Conservation (phyloP, 1,140 invertebrate genomes). For the Drosophila carrolli region DNA sequence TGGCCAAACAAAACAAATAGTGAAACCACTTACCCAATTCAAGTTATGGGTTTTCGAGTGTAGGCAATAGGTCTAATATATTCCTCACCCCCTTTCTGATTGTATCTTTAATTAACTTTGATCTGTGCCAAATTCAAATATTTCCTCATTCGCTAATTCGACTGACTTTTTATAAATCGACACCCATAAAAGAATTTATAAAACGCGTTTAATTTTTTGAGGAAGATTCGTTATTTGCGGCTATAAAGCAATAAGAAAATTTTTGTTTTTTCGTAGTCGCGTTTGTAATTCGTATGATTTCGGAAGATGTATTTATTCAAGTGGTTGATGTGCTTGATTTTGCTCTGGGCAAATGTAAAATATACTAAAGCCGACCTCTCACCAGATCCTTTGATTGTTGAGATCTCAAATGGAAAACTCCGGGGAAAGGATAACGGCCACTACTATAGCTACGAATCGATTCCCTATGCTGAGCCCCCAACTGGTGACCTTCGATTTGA, state of each 20-base stretch:
- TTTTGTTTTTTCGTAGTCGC: constrained; percentile 14
- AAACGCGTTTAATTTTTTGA: constrained; percentile 18
- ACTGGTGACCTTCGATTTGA: constrained; percentile 84
- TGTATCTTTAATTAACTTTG: too few relatives aligned
- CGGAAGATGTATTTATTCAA: neutral
- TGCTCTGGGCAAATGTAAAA: neutral
- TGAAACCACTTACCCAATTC: too few relatives aligned
- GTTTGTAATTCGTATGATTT: neutral
- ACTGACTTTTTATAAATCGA: too few relatives aligned
- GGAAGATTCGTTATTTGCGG: neutral
- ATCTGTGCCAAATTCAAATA: too few relatives aligned
- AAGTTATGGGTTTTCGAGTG: too few relatives aligned
- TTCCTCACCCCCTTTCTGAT: too few relatives aligned
- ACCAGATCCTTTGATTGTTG: constrained; percentile 14
- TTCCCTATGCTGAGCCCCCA: constrained; percentile 85
- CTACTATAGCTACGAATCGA: constrained; percentile 85
- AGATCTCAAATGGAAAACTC: constrained; percentile 69
- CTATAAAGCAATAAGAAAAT: constrained; percentile 15
- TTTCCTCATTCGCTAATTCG: too few relatives aligned
- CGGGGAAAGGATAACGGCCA: constrained; percentile 85
- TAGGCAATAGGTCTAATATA: too few relatives aligned
- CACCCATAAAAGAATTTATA: constrained; percentile 2
- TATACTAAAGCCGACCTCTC: too few relatives aligned
- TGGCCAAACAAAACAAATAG: too few relatives aligned
- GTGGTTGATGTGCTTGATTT: neutral